These are phyloP conservation scores for Ladona fulva DNA, from an alignment of 1,140 invertebrate genomes.

Conservation along the genomic window DNA sequence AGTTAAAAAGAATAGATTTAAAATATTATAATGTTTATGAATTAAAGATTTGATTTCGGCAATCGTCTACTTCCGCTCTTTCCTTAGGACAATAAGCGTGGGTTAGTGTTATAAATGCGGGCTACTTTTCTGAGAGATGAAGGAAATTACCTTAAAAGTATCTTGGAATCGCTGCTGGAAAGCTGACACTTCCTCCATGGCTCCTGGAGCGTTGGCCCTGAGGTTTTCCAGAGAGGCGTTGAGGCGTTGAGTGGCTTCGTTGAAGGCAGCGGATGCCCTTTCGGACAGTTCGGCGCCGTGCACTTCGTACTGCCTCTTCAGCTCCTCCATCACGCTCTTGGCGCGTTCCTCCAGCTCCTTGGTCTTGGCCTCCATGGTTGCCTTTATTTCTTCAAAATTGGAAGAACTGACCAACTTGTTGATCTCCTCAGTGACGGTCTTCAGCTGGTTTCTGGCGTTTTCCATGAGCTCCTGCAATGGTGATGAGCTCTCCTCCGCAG, in stretches of 20 bases:
- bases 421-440: background rate
- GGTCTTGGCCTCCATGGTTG: background rate
- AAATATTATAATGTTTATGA: too few species aligned
- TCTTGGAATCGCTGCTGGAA: background rate
- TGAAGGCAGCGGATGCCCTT: background rate
- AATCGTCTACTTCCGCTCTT: too few species aligned
- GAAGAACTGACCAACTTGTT: background rate
- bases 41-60: too few species aligned
- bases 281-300: background rate
- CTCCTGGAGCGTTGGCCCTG: background rate
- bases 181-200: background rate
- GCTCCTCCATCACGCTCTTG: background rate
- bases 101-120: too few species aligned
- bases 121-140: too few species aligned
- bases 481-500: background rate
- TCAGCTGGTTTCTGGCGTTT: background rate
- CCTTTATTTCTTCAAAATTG: background rate
- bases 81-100: too few species aligned
- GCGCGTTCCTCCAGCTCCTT: background rate
- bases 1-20: too few species aligned
- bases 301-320: background rate
- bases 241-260: background rate
- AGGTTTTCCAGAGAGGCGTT: background rate
- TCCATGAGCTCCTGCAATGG: background rate
- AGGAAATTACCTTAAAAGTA: background rate